Conservation (phyloP, 2,888 invertebrate species). For the Clitarchus hookeri region DNA sequence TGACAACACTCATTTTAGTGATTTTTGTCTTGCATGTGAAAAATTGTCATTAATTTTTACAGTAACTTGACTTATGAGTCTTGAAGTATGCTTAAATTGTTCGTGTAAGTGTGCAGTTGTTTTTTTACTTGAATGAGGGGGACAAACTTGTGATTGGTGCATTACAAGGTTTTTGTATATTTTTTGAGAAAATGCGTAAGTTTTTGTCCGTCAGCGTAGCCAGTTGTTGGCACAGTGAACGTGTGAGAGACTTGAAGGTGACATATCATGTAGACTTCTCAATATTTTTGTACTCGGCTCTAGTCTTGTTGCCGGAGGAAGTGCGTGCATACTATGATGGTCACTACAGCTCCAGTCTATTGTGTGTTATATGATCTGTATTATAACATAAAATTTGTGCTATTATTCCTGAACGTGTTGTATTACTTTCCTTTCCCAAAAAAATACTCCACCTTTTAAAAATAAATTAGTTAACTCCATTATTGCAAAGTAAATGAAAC, state of each 20-base stretch:
- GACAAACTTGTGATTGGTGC: too few species aligned
- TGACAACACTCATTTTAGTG: too few species aligned
- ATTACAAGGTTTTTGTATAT: background rate
- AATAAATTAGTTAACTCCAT: background rate
- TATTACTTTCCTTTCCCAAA: background rate
- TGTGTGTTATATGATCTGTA: background rate
- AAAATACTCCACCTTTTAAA: background rate
- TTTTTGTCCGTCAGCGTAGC: background rate
- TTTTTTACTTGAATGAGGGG: too few species aligned
- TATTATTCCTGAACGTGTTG: background rate
- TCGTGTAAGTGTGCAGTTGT: too few species aligned
- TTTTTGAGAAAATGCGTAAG: background rate
- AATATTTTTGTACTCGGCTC: slow-evolving; percentile 9
- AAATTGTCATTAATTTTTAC: too few species aligned
- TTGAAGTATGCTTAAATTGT: too few species aligned
- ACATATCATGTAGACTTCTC: slow-evolving; percentile 1
- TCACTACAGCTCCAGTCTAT: background rate
- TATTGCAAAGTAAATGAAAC: too few species aligned
- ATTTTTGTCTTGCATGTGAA: too few species aligned
- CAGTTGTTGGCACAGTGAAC: background rate
- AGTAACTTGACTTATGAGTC: too few species aligned
- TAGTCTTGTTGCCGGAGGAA: background rate
- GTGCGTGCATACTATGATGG: background rate
- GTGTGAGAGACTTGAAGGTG: background rate
- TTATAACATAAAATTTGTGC: slow-evolving; percentile 4